Percentiles rank a stretch among this genome's conserved stretches.
These are phyloP conservation scores for Athalia cordata DNA, from an alignment of 2,888 invertebrate genomes.

Conservation along the genomic window DNA sequence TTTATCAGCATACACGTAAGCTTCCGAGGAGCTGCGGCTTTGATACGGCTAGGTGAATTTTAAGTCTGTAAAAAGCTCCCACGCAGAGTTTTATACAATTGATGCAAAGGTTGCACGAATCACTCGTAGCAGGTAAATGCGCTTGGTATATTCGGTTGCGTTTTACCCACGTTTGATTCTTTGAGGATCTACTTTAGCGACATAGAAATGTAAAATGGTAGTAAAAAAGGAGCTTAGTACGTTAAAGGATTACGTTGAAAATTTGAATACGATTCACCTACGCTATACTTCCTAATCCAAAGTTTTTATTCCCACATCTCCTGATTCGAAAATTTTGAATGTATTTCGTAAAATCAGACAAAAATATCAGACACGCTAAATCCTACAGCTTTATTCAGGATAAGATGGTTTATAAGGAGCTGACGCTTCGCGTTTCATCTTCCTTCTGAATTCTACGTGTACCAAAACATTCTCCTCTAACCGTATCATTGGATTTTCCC, in stretches of 20 bases:
- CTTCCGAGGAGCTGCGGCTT: too few relatives aligned
- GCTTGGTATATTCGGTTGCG: constrained; percentile 46
- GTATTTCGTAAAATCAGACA: constrained; percentile 15
- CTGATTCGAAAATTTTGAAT: background rate
- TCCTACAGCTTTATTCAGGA: constrained; percentile 17
- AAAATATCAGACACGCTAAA: constrained; percentile 14
- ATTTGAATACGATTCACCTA: constrained; percentile 35
- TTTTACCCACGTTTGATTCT: constrained; percentile 24
- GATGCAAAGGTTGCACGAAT: background rate
- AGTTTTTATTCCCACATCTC: constrained; percentile 4
- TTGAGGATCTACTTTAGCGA: constrained; percentile 35
- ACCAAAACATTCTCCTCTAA: background rate
- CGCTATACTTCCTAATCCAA: constrained; percentile 7
- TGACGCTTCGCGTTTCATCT: too few relatives aligned
- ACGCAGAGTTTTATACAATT: background rate
- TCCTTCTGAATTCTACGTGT: background rate
- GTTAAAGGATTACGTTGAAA: constrained; percentile 27
- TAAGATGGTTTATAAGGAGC: too few relatives aligned
- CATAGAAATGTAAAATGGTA: background rate
- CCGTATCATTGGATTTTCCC: constrained; percentile 12
- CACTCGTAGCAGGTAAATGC: constrained; percentile 46
- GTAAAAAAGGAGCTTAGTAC: constrained; percentile 16
- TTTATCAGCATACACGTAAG: too few relatives aligned
- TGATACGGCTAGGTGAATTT: background rate
- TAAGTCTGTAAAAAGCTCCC: background rate